These are phyloP conservation scores for Macaria liturata DNA, from an alignment of 2,888 invertebrate species.

Conservation along the genomic window DNA sequence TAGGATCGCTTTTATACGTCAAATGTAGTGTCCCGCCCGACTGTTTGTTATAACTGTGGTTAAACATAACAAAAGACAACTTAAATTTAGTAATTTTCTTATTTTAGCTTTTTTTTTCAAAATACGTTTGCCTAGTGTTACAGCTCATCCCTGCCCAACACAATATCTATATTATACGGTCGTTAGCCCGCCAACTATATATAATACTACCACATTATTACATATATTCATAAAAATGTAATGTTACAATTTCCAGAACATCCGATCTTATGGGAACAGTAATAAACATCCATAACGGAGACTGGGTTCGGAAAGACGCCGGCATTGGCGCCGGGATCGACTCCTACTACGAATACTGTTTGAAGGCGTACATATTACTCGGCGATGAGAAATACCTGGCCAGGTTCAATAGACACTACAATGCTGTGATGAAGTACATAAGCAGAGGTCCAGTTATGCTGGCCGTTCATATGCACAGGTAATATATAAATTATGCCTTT, in stretches of 20 bases:
- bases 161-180: too few species aligned
- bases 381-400: slow-evolving; percentile 97
- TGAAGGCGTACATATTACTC: slow-evolving; percentile 98
- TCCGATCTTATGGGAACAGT: slow-evolving; percentile 98
- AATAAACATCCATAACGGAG: slow-evolving; percentile 98
- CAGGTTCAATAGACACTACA: slow-evolving; percentile 97
- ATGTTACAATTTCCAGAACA: slow-evolving; percentile 50
- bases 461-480: slow-evolving; percentile 97
- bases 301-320: slow-evolving; percentile 98
- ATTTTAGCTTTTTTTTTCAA: too few species aligned
- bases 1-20: too few species aligned
- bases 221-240: too few species aligned
- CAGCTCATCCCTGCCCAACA: too few species aligned
- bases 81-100: too few species aligned
- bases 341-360: slow-evolving; percentile 98
- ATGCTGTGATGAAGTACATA: slow-evolving; percentile 98
- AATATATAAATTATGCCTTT: not conserved
- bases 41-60: too few species aligned
- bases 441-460: slow-evolving; percentile 97
- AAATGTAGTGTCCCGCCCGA: too few species aligned
- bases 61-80: too few species aligned
- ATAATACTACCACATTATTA: too few species aligned
- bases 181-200: too few species aligned
- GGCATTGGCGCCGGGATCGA: slow-evolving; percentile 99
- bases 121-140: too few species aligned